Percentiles rank a stretch among this genome's conserved stretches.
These are phyloP conservation scores for Latheticus oryzae DNA, from an alignment of 2,888 invertebrate genomes.

Conservation along the genomic window DNA sequence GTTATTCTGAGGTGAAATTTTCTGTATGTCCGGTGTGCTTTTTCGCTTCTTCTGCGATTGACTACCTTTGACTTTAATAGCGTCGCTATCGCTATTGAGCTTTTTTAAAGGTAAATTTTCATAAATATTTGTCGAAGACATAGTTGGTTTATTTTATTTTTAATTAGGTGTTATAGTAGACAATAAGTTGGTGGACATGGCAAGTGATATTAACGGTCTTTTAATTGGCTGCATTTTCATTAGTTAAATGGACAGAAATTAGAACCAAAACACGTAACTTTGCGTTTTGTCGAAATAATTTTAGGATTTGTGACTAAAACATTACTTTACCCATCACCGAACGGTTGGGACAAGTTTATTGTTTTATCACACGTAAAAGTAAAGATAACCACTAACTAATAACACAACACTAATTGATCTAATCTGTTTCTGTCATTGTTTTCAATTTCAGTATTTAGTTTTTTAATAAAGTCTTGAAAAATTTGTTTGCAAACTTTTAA, in stretches of 20 bases:
- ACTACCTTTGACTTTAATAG: constrained; percentile 2
- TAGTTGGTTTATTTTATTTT: constrained; percentile 37
- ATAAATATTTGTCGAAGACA: constrained; percentile 58
- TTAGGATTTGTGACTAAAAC: constrained; percentile 20
- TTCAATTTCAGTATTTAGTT: no score
- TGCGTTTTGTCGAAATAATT: constrained; percentile 20
- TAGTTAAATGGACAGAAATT: constrained; percentile 40
- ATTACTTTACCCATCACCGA: no score
- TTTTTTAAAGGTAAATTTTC: constrained; percentile 61
- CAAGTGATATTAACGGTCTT: constrained; percentile 36
- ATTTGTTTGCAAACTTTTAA: constrained; percentile 21
- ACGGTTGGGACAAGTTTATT: no score
- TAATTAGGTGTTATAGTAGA: constrained; percentile 14
- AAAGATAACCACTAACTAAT: no score
- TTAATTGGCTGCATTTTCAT: constrained; percentile 41
- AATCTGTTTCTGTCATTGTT: no score
- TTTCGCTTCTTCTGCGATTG: constrained; percentile 55
- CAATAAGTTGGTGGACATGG: constrained; percentile 7
- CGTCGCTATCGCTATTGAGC: constrained; percentile 41
- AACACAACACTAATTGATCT: no score
- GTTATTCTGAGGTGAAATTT: constrained; percentile 47
- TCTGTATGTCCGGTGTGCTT: constrained; percentile 57
- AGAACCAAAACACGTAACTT: constrained; percentile 34
- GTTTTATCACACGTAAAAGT: no score
- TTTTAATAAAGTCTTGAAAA: no score